Evolutionary conservation across 2,797 vertebrate species (phyloP), one percentile per base, ranked within the genome.

Genomic region (Syndactyla subalaris): DNA sequence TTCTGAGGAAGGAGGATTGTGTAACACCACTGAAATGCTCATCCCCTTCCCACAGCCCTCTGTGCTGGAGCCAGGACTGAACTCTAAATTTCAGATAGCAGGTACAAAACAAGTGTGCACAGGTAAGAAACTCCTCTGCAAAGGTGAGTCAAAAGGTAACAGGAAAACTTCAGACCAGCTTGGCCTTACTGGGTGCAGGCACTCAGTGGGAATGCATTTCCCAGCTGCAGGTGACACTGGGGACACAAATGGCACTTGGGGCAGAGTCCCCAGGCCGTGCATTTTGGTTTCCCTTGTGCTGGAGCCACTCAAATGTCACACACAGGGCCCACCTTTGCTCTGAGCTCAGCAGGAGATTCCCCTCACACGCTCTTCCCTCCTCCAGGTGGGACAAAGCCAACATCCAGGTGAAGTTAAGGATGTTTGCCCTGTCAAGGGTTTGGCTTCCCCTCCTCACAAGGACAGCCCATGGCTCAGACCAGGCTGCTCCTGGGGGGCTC

Each of bases 381-480:
- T 52, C 20, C 11, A 1, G 3, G 12, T 2, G 49, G 59, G 61
- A 45, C 7, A 10, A 48, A 59, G 23, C 22, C 82, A 8, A 16
- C 22, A 14, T 4, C 21, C 26, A 3, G 26, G 26, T 20, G 23
- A 27, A 26, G 14, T 5, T 24, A 4, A 21, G 29, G 13, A 20
- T 0, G 0, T 7, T 13, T 72, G 22, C 27, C 30, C 38, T n/a
- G 32, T 12, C 5, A 41, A 16, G 65, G 5, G 2, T 29, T 93
- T 46, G 39, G 11, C 3, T 54, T 45, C 29, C 41, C 0, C 1
- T 3, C 12, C 30, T 22, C 14, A 7, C 54, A 34, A 32, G 10
- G 38, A 32, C 57, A 54, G 14, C 4, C 9, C 0, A 0, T 8
- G 72, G 72, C 58, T 32, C 63, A 65, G 63, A 17, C 46, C 45